phyloP scores from a whole-genome alignment of 2,888 invertebrate species.

The Brenthis daphne region DNA sequence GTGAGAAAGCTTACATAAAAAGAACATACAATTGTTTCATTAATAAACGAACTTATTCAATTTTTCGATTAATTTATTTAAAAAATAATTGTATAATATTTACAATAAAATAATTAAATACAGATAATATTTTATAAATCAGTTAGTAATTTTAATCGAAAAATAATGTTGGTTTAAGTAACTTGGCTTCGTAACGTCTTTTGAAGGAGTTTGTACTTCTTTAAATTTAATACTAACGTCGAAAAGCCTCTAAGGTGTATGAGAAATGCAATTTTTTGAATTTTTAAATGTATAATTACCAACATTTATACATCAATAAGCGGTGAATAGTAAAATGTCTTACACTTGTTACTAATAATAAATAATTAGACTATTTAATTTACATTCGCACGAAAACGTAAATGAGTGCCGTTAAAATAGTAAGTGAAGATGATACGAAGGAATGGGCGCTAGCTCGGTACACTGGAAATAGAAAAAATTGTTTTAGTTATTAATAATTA shows the following conservation, averaged over 20 bases:
- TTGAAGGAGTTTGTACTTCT: conserved; percentile 30
- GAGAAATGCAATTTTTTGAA: conserved; percentile 13
- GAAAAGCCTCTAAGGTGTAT: conserved; percentile 25
- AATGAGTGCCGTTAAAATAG: conserved; percentile 60
- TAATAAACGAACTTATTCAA: conserved; percentile 25
- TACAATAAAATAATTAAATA: conserved; percentile 35
- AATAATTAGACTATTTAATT: conserved; percentile 61
- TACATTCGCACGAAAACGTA: conserved; percentile 73
- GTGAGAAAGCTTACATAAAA: conserved; percentile 50
- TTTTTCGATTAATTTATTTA: conserved; percentile 29
- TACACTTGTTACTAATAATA: conserved; percentile 59
- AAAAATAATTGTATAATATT: conserved; percentile 35
- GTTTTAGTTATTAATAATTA: background rate
- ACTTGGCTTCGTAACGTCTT: conserved; percentile 35
- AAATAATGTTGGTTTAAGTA: conserved; percentile 33
- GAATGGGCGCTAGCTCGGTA: conserved; percentile 52
- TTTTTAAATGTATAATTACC: conserved; percentile 22
- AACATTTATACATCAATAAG: conserved; percentile 40
- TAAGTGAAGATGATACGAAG: conserved; percentile 49
- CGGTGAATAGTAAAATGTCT: conserved; percentile 34
- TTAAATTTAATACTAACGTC: conserved; percentile 11
- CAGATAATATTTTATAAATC: conserved; percentile 17
- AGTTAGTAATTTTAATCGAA: conserved; percentile 25
- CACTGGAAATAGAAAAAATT: conserved; percentile 55
- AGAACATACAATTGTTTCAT: conserved; percentile 33